phyloP scores from a whole-genome alignment of 2,797 vertebrate species.

The Malacoctenus gilli region DNA sequence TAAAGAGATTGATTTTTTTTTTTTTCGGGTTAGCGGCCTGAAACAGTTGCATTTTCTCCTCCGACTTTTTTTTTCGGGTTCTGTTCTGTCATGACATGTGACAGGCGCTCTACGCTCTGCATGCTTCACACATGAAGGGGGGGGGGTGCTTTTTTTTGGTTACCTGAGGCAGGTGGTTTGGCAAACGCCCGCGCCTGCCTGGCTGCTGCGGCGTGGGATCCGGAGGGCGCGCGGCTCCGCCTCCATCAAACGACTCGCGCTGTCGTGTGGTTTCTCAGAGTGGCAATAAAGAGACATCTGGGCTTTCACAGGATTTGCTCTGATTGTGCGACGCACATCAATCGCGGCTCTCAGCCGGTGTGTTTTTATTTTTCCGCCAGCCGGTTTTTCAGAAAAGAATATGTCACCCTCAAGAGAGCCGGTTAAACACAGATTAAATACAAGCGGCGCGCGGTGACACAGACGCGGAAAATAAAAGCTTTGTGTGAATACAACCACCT shows the following conservation, averaged over 20 bases:
- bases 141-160: too few relatives aligned
- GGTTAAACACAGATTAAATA: slow-evolving; percentile 54
- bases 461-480: slow-evolving; percentile 32
- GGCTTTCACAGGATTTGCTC: slow-evolving; percentile 33
- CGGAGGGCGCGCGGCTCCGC: slow-evolving; percentile 32
- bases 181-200: slow-evolving; percentile 30
- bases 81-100: background rate
- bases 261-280: slow-evolving; percentile 15
- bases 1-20: background rate
- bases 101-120: too few relatives aligned
- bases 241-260: slow-evolving; percentile 48
- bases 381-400: slow-evolving; percentile 34
- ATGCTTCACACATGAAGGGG: too few relatives aligned
- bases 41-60: slow-evolving; percentile 13
- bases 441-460: slow-evolving; percentile 37
- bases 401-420: slow-evolving; percentile 46
- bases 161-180: slow-evolving; percentile 46
- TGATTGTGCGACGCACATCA: slow-evolving; percentile 7
- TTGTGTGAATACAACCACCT: slow-evolving; percentile 64
- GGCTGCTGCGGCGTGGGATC: slow-evolving; percentile 36
- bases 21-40: too few relatives aligned
- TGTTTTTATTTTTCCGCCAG: slow-evolving; percentile 46
- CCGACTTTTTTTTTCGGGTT: too few relatives aligned
- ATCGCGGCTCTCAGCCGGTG: slow-evolving; percentile 25
- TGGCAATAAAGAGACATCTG: slow-evolving; percentile 22